Evolutionary conservation across 2,888 invertebrate species (phyloP).

Genomic region (Melanostoma mellinum): DNA sequence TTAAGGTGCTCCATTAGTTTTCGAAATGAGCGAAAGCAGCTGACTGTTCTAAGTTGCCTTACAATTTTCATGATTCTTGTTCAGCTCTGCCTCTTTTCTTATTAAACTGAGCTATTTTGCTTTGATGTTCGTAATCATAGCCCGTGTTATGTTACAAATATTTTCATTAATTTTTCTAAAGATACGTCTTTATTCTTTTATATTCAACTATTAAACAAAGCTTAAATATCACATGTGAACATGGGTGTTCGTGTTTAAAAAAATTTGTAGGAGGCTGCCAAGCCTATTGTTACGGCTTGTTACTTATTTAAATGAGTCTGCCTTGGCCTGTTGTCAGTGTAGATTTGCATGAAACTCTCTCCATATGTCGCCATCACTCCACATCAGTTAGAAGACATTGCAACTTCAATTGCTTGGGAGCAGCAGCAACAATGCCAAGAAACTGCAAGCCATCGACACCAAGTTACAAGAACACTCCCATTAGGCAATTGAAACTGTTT

Average conservation of each 20-base stretch:
- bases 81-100: too few relatives aligned
- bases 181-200: too few relatives aligned
- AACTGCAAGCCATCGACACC: constrained; percentile 55
- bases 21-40: too few relatives aligned
- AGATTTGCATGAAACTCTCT: not conserved
- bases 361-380: constrained; percentile 1
- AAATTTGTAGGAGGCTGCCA: constrained; percentile 50
- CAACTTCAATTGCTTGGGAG: constrained; percentile 21
- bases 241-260: constrained; percentile 5
- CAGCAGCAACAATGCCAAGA: constrained; percentile 23
- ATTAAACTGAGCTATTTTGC: too few relatives aligned
- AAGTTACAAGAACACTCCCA: constrained; percentile 44
- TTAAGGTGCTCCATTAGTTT: too few relatives aligned
- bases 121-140: too few relatives aligned
- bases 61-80: too few relatives aligned
- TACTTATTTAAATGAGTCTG: constrained; percentile 35
- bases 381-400: constrained; percentile 9
- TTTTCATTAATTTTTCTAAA: too few relatives aligned
- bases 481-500: constrained; percentile 53
- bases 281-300: constrained; percentile 34
- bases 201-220: too few relatives aligned
- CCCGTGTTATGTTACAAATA: too few relatives aligned
- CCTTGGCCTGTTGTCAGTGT: constrained; percentile 17
- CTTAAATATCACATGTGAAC: not conserved
- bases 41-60: too few relatives aligned